Evolutionary conservation across 2,113 vertebrate species (phyloP).

Genomic region (Chaetodon trifascialis): DNA sequence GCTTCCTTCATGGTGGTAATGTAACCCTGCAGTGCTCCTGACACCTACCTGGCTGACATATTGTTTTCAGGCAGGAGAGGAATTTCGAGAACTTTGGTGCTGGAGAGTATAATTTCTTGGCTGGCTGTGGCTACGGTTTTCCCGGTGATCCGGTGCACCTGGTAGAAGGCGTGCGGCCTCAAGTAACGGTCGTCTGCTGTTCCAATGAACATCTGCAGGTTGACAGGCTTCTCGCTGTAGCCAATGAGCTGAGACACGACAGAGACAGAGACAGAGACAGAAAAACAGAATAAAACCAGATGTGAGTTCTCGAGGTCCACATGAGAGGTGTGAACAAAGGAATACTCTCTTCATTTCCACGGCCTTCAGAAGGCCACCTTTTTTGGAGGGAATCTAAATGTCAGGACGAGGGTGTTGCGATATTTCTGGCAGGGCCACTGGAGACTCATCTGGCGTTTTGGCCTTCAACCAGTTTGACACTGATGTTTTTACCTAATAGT

Average conservation of each 20-base stretch:
- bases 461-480: slow-evolving; percentile 53
- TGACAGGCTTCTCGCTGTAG: slow-evolving; percentile 96
- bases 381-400: slow-evolving; percentile 69
- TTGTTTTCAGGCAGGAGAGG: slow-evolving; percentile 98
- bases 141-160: slow-evolving; percentile 98
- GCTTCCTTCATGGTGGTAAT: slow-evolving; percentile 63
- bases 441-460: slow-evolving; percentile 69
- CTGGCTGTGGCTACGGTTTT: slow-evolving; percentile 98
- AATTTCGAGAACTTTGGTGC: slow-evolving; percentile 98
- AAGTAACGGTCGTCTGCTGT: slow-evolving; percentile 98
- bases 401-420: slow-evolving; percentile 60
- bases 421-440: slow-evolving; percentile 63
- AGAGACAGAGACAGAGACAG: slow-evolving; percentile 64
- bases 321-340: slow-evolving; percentile 63
- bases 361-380: slow-evolving; percentile 49
- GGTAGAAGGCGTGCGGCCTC: slow-evolving; percentile 97
- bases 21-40: slow-evolving; percentile 45
- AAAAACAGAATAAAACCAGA: slow-evolving; percentile 59
- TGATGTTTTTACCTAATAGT: slow-evolving; percentile 58
- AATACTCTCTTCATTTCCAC: slow-evolving; percentile 62
- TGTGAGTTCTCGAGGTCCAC: slow-evolving; percentile 54
- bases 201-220: slow-evolving; percentile 99
- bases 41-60: slow-evolving; percentile 94
- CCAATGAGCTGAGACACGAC: slow-evolving; percentile 90
- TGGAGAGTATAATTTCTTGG: slow-evolving; percentile 94